These are phyloP conservation scores for Sebastes taczanowskii DNA, from an alignment of 2,797 vertebrate genomes.

Conservation along the genomic window DNA sequence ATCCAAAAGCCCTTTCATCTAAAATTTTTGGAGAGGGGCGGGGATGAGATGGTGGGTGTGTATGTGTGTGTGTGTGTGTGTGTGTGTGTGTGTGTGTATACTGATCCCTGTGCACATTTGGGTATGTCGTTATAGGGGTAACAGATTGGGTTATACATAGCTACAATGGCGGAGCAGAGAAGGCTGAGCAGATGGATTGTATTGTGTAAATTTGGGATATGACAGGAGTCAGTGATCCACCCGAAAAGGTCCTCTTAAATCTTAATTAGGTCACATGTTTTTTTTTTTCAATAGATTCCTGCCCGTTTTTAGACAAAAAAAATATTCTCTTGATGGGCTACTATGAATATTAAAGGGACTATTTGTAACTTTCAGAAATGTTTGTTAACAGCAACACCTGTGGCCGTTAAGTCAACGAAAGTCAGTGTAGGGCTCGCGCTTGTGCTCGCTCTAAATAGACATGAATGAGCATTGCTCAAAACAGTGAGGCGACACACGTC, in stretches of 20 bases:
- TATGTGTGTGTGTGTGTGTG: slow-evolving; percentile 4
- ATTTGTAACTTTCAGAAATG: too few relatives aligned
- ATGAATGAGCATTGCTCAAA: too few relatives aligned
- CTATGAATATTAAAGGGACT: slow-evolving; percentile 49
- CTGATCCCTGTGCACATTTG: slow-evolving; percentile 68
- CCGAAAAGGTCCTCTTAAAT: slow-evolving; percentile 25
- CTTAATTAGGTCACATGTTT: slow-evolving; percentile 58
- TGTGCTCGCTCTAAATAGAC: too few relatives aligned
- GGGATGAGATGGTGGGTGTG: slow-evolving; percentile 68
- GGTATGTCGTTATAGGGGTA: slow-evolving; percentile 64
- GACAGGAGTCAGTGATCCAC: slow-evolving; percentile 38
- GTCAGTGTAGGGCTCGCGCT: too few relatives aligned
- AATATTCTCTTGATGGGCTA: slow-evolving; percentile 31
- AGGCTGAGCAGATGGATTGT: slow-evolving; percentile 32
- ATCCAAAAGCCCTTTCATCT: slow-evolving; percentile 87
- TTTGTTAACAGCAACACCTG: too few relatives aligned
- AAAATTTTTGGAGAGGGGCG: slow-evolving; percentile 82
- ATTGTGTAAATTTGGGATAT: slow-evolving; percentile 51
- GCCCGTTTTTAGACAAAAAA: slow-evolving; percentile 13
- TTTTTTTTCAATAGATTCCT: slow-evolving; percentile 40
- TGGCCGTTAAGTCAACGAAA: too few relatives aligned
- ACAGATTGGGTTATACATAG: slow-evolving; percentile 54
- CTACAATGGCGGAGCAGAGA: slow-evolving; percentile 56
- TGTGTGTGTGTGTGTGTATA: slow-evolving; percentile 32
- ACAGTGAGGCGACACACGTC: too few relatives aligned